phyloP scores from a whole-genome alignment of 2,888 invertebrate genomes.

The Amphipyra berbera region DNA sequence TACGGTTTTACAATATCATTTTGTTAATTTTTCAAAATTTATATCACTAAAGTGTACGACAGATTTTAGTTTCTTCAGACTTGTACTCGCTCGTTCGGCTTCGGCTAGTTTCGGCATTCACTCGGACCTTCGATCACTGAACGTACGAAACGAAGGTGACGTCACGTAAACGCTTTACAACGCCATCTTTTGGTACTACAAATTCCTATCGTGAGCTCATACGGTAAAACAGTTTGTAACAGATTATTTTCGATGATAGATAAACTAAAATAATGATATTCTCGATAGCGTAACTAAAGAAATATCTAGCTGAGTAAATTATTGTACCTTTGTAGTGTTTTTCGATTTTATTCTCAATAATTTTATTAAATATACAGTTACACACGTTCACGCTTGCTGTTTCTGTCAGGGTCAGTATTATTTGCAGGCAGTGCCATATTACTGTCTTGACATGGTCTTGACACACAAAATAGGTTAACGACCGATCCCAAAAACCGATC shows the following conservation, averaged over 20 bases:
- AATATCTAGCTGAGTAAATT: too few species aligned
- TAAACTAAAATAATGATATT: background rate
- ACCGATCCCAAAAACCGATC: too few species aligned
- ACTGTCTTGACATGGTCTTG: too few species aligned
- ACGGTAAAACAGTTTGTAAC: conserved; percentile 63
- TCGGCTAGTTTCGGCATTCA: conserved; percentile 92
- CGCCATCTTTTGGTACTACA: conserved; percentile 64
- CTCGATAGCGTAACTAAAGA: background rate
- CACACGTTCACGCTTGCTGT: too few species aligned
- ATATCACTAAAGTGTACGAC: conserved; percentile 91
- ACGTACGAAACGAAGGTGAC: conserved; percentile 81
- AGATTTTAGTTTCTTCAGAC: conserved; percentile 92
- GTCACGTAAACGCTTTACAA: conserved; percentile 66
- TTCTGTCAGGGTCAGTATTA: too few species aligned
- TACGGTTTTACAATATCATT: conserved; percentile 87
- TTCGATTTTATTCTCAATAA: too few species aligned
- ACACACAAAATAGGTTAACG: too few species aligned
- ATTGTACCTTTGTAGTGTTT: too few species aligned
- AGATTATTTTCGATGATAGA: conserved; percentile 14
- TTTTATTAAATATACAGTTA: too few species aligned
- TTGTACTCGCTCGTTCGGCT: conserved; percentile 90
- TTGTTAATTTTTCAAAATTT: conserved; percentile 89
- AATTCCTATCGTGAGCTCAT: conserved; percentile 11
- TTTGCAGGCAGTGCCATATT: too few species aligned
- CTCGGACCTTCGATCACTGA: conserved; percentile 89